A percentile compares a stretch with the other conserved stretches of the same genome.
Conservation (phyloP, 2,888 invertebrate genomes). For the Zygaena filipendulae region DNA sequence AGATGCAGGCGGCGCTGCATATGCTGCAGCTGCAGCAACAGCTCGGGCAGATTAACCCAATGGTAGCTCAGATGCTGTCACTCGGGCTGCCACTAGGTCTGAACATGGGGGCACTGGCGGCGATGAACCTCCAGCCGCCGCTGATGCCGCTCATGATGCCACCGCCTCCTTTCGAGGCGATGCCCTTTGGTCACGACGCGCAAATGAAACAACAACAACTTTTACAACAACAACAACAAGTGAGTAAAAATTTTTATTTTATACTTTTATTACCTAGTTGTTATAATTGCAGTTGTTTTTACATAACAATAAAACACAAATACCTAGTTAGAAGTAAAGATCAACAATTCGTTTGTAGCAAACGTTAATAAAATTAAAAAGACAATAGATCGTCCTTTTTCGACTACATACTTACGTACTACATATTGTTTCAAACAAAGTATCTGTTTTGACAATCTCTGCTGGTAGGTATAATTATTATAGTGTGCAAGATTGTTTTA, state of each 20-base stretch:
- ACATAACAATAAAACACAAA: too few species aligned
- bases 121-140: constrained; percentile 96
- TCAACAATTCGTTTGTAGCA: too few species aligned
- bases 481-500: too few species aligned
- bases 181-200: constrained; percentile 67
- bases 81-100: constrained; percentile 83
- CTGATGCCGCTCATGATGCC: constrained; percentile 90
- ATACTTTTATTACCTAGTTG: background rate
- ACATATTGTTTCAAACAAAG: too few species aligned
- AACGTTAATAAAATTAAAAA: too few species aligned
- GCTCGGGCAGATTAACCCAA: constrained; percentile 88
- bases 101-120: constrained; percentile 84
- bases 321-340: too few species aligned
- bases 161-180: constrained; percentile 80
- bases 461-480: too few species aligned
- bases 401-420: too few species aligned
- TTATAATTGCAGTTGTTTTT: too few species aligned
- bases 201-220: constrained; percentile 79
- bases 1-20: constrained; percentile 86
- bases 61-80: constrained; percentile 91
- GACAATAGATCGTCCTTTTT: too few species aligned
- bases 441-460: too few species aligned
- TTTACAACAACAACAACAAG: constrained; percentile 76
- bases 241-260: constrained; percentile 32
- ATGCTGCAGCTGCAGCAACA: constrained; percentile 87